Conservation (phyloP, 2,888 invertebrate genomes). For the Leptopilina drosophilae region DNA sequence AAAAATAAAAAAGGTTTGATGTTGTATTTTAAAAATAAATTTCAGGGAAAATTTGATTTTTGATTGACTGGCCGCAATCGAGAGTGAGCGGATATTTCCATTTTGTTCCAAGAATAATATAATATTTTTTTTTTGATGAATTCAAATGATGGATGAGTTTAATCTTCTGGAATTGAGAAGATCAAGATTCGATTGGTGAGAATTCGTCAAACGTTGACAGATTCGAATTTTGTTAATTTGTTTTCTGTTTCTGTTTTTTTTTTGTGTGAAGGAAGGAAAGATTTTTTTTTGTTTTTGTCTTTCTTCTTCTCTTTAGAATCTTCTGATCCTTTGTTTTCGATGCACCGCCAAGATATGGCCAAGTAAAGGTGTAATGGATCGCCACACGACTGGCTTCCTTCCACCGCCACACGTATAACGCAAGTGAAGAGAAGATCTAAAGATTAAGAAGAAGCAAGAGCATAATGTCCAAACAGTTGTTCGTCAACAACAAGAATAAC, state of each 20-base stretch:
- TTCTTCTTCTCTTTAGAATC: slow-evolving; percentile 45
- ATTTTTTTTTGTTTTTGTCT: slow-evolving; percentile 53
- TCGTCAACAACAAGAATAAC: slow-evolving; percentile 70
- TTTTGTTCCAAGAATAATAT: too few relatives aligned
- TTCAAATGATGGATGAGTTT: slow-evolving; percentile 62
- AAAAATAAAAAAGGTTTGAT: too few relatives aligned
- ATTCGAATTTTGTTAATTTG: slow-evolving; percentile 42
- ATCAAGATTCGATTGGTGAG: slow-evolving; percentile 60
- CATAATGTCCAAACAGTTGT: slow-evolving; percentile 73
- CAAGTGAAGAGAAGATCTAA: slow-evolving; percentile 61
- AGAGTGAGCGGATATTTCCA: background rate
- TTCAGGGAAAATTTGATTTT: too few relatives aligned
- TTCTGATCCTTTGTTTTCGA: slow-evolving; percentile 66
- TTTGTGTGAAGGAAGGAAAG: slow-evolving; percentile 58
- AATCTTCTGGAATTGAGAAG: slow-evolving; percentile 51
- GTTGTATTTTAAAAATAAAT: too few relatives aligned
- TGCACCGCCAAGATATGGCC: slow-evolving; percentile 66
- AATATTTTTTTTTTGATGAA: too few relatives aligned
- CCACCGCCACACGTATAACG: slow-evolving; percentile 49
- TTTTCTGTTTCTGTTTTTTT: slow-evolving; percentile 41
- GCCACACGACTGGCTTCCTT: slow-evolving; percentile 65
- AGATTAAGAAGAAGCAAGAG: slow-evolving; percentile 71
- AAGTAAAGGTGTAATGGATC: slow-evolving; percentile 70
- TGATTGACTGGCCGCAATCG: background rate
- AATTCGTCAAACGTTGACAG: slow-evolving; percentile 70